Base-by-base conservation (phyloP, 2,797 vertebrate genomes). In the Gouania willdenowi region DNA sequence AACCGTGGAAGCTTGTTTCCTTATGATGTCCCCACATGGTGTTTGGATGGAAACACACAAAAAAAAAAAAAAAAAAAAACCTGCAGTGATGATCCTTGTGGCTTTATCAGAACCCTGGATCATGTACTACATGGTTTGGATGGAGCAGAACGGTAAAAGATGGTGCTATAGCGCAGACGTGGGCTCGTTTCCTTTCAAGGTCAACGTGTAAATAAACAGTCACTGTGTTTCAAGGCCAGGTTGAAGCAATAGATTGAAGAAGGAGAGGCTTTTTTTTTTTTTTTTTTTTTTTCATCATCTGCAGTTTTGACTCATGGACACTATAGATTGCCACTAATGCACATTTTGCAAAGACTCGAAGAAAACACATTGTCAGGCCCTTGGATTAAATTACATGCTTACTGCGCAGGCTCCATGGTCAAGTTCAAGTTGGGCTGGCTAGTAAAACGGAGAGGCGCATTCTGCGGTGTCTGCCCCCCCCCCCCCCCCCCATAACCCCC, bases 171-270 rank as follows among this genome's bases (percentile, higher is more conserved):
- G 65, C 41, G 32, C 29, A 24, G 7, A 60, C 16, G 47, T 38
- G 41, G 59, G 63, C 61, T 26, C 28, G 68, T 50, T 72, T 68
- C 21, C 26, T 52, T 71, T 57, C 70, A 82, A 80, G 79, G 79
- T 84, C 85, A 81, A 16, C 32, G 59, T 73, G 68, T 80, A 72
- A 74, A 66, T 42, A 36, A 62, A 47, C 51, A 68, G 82, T 86
- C 82, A 83, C 75, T 44, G 50, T 12, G 42, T 74, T 79, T 92
- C 93, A 94, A 95, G 93, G 93, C 94, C 93, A 95, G 93, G 92
- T 92, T 92, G 88, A 92, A 77, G 63, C 72, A 60, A 45, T 10
- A 23, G 22, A 57, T 57, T 63, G 66, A 68, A 53, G 53, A 59
- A 48, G 35, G 52, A 48, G 51, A 58, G 55, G 33, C 30, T 26